Evolutionary conservation across 2,888 invertebrate genomes (phyloP).

Genomic region (Periphyllus acericola): DNA sequence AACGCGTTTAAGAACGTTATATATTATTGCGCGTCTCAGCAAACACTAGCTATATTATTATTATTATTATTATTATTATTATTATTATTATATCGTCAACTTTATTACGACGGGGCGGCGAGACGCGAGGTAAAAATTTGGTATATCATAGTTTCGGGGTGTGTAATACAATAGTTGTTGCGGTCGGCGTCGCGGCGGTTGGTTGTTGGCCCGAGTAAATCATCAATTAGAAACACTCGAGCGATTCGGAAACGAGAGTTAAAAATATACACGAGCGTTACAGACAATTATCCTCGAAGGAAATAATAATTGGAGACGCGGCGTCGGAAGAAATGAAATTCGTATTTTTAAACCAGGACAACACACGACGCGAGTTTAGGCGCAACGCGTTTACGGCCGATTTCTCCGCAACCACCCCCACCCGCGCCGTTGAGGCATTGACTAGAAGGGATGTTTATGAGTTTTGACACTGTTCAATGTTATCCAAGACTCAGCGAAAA

Average conservation of each 20-base stretch:
- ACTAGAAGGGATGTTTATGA: too few species aligned
- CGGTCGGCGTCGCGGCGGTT: background rate
- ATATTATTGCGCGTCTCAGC: background rate
- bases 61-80: too few species aligned
- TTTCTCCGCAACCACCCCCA: background rate
- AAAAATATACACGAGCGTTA: conserved; percentile 45
- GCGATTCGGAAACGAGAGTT: conserved; percentile 41
- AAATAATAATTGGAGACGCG: conserved; percentile 31
- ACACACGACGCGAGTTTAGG: too few species aligned
- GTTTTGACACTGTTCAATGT: too few species aligned
- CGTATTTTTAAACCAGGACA: conserved; percentile 18
- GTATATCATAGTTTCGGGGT: background rate
- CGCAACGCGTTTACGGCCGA: background rate
- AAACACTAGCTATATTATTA: background rate
- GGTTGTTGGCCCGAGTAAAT: conserved; percentile 29
- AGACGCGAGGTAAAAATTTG: background rate
- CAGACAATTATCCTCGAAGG: conserved; percentile 21
- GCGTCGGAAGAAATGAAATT: background rate
- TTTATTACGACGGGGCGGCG: background rate
- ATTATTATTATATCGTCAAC: too few species aligned
- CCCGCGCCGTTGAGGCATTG: background rate
- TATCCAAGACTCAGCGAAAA: too few species aligned
- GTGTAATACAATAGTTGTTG: background rate
- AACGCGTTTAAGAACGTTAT: background rate
- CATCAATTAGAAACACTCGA: conserved; percentile 54